Percentiles rank a stretch among this genome's conserved stretches.
phyloP scores from a whole-genome alignment of 2,113 vertebrate species.

The Microtus ochrogaster region DNA sequence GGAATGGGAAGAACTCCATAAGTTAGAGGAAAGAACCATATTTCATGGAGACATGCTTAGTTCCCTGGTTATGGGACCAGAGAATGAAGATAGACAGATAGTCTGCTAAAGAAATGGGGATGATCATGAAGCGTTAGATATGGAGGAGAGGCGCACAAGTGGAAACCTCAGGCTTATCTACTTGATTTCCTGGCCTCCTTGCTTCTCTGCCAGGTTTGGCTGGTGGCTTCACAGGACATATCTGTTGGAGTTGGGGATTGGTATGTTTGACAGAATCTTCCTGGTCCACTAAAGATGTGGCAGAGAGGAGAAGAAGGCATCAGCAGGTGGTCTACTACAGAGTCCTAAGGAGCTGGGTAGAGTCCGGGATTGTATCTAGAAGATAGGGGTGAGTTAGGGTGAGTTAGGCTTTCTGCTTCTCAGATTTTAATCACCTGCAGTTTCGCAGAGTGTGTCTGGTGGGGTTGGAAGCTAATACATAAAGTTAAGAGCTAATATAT shows the following conservation, averaged over 20 bases:
- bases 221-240: not conserved
- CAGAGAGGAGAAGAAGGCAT: not conserved
- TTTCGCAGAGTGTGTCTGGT: not conserved
- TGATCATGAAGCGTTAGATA: too few species aligned
- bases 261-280: not conserved
- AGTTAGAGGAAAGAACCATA: not conserved
- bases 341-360: too few species aligned
- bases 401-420: not conserved
- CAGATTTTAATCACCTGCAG: not conserved
- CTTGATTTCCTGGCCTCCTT: not conserved
- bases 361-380: not conserved
- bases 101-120: not conserved
- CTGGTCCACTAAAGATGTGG: not conserved
- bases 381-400: not conserved
- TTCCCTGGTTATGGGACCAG: not conserved
- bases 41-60: not conserved
- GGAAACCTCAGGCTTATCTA: too few species aligned
- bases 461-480: not conserved
- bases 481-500: too few species aligned
- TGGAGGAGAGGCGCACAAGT: not conserved
- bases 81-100: not conserved
- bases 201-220: not conserved
- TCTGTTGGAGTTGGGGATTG: not conserved
- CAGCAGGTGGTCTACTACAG: not conserved
- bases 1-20: not conserved